A percentile compares a stretch with the other conserved stretches of the same genome.
phyloP scores from a whole-genome alignment of 1,140 invertebrate genomes.

The Pogonomyrmex barbatus region DNA sequence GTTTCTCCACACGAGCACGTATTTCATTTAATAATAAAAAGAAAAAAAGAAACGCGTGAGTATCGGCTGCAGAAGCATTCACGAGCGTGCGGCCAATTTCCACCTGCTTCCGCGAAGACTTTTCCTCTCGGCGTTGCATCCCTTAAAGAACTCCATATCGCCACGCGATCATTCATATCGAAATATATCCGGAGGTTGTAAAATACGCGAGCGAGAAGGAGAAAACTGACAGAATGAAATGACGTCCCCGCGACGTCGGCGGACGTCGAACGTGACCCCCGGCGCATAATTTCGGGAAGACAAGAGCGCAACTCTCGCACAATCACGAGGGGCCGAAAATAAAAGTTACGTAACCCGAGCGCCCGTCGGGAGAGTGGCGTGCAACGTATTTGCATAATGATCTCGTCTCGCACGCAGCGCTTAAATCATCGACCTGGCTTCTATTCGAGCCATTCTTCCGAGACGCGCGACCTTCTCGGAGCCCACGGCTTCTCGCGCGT shows the following conservation, averaged over 20 bases:
- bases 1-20: not conserved
- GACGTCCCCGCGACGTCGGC: not conserved
- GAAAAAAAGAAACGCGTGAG: not conserved
- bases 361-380: not conserved
- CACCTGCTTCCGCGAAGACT: not conserved
- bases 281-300: not conserved
- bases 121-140: not conserved
- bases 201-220: not conserved
- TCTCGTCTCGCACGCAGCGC: not conserved
- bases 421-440: constrained; percentile 17
- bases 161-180: constrained; percentile 8
- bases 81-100: not conserved
- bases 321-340: not conserved
- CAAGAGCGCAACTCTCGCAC: not conserved
- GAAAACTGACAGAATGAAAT: not conserved
- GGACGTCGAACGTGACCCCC: not conserved
- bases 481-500: not conserved
- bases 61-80: constrained; percentile 36
- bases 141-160: not conserved
- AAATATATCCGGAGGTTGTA: not conserved
- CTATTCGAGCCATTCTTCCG: constrained; percentile 8
- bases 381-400: constrained; percentile 26
- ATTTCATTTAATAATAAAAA: not conserved
- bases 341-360: constrained; percentile 16
- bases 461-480: not conserved